A percentile compares a stretch with the other conserved stretches of the same genome.
These are phyloP conservation scores for Dione juno DNA, from an alignment of 2,888 invertebrate genomes.

Conservation along the genomic window DNA sequence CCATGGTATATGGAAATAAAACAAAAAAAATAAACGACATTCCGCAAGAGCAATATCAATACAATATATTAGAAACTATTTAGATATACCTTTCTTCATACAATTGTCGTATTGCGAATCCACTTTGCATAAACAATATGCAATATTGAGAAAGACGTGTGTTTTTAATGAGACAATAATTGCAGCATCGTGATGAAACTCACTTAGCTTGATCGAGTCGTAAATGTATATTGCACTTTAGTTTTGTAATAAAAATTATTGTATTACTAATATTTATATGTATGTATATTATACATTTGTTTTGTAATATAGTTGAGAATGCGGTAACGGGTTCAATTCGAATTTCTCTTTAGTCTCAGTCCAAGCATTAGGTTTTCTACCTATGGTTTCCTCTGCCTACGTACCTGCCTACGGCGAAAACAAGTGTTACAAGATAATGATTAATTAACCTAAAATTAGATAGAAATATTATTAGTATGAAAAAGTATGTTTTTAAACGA, in stretches of 20 bases:
- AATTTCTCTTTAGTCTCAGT: too few relatives aligned
- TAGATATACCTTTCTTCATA: conserved; percentile 5
- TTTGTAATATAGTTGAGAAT: not conserved
- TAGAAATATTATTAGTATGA: too few relatives aligned
- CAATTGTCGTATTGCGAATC: conserved; percentile 3
- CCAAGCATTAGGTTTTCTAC: too few relatives aligned
- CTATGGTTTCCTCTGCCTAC: too few relatives aligned
- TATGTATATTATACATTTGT: not conserved
- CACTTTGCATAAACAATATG: conserved; percentile 14
- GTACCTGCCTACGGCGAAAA: too few relatives aligned
- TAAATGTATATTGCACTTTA: conserved; percentile 14
- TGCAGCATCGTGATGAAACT: conserved; percentile 12
- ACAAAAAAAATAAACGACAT: not conserved
- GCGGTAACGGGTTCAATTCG: not conserved
- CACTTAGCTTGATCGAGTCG: not conserved
- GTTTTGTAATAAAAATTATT: not conserved
- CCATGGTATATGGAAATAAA: not conserved
- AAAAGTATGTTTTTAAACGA: too few relatives aligned
- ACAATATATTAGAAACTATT: not conserved
- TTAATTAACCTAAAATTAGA: too few relatives aligned
- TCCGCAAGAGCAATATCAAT: not conserved
- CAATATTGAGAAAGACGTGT: conserved; percentile 16
- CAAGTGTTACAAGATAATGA: too few relatives aligned
- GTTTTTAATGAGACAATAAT: conserved; percentile 23
- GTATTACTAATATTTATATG: not conserved